These are phyloP conservation scores for Dendronephthya gigantea DNA, from an alignment of 64 coral and sea anemone species.

Conservation along the genomic window DNA sequence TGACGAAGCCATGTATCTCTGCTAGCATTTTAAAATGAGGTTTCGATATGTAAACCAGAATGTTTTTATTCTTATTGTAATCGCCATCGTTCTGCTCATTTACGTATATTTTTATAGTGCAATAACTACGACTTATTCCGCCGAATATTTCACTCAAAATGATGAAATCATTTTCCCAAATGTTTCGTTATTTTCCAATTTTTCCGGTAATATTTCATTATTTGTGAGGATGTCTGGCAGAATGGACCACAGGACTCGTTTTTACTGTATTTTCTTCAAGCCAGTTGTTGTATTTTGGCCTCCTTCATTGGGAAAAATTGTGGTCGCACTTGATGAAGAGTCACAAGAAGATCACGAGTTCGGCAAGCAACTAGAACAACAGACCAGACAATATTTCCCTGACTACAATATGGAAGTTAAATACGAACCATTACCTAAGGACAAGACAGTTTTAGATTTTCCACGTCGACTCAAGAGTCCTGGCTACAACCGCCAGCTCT, in stretches of 20 bases:
- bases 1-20: no score
- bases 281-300: constrained; percentile 37
- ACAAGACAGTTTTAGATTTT: not conserved
- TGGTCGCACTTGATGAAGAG: constrained; percentile 42
- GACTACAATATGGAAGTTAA: constrained; percentile 37
- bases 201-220: no score
- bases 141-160: no score
- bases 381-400: constrained; percentile 14
- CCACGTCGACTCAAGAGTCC: not conserved
- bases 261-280: constrained; percentile 26
- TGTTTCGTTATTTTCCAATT: no score
- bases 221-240: not conserved
- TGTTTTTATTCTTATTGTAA: no score
- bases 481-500: constrained; percentile 44
- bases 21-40: no score
- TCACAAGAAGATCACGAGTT: constrained; percentile 10
- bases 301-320: constrained; percentile 29
- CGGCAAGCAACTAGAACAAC: not conserved
- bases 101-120: no score
- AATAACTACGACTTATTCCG: no score
- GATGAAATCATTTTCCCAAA: no score
- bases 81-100: no score
- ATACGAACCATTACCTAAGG: constrained; percentile 29
- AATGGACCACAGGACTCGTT: constrained; percentile 22
- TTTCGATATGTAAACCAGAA: no score